Conservation (phyloP, 1,140 invertebrate genomes). For the Delia radicum region DNA sequence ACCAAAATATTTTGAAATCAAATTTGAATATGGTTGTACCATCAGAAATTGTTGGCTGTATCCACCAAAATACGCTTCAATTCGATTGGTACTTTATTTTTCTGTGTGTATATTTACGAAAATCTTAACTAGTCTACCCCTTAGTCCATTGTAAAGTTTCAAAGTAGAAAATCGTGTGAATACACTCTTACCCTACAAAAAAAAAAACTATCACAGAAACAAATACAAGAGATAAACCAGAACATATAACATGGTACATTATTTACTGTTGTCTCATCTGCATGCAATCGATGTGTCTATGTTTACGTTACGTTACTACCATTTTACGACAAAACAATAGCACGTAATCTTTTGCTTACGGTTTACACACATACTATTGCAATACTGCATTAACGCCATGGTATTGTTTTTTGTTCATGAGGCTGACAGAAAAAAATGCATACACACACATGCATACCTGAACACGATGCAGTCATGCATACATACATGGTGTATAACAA, state of each 20-base stretch:
- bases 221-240: not conserved
- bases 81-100: no score
- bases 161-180: not conserved
- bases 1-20: no score
- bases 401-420: not conserved
- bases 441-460: not conserved
- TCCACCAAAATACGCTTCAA: no score
- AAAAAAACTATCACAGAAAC: not conserved
- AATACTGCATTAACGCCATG: not conserved
- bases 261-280: not conserved
- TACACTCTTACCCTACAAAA: not conserved
- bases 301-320: constrained; percentile 19
- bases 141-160: no score
- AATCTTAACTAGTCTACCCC: no score
- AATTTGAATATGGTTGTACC: no score
- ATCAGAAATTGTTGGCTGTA: no score
- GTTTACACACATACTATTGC: not conserved
- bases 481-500: no score
- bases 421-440: not conserved
- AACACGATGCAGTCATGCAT: not conserved
- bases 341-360: constrained; percentile 24
- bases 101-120: no score
- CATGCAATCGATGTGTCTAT: constrained; percentile 23
- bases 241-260: not conserved
- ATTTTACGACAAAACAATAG: constrained; percentile 19